Conservation (phyloP, 1,140 invertebrate species). For the Limonius californicus region DNA sequence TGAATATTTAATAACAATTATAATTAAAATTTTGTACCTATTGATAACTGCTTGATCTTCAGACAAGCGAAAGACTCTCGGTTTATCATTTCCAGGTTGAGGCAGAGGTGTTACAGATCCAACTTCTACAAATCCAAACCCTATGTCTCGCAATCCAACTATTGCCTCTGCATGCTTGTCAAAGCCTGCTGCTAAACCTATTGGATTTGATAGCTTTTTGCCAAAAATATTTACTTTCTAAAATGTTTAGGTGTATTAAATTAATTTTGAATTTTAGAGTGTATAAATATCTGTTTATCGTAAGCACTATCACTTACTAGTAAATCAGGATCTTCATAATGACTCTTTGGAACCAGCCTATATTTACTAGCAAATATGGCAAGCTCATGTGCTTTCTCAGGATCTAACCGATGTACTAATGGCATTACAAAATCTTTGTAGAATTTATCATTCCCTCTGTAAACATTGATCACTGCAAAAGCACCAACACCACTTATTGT, state of each 20-base stretch:
- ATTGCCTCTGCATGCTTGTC: constrained; percentile 96
- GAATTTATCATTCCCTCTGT: constrained; percentile 72
- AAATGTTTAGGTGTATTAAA: constrained; percentile 19
- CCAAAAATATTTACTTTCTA: constrained; percentile 69
- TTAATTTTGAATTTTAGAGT: constrained; percentile 13
- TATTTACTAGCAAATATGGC: constrained; percentile 72
- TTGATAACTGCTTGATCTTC: constrained; percentile 93
- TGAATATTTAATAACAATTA: too few species aligned
- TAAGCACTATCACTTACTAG: constrained; percentile 54
- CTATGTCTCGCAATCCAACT: constrained; percentile 73
- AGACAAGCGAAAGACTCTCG: constrained; percentile 82
- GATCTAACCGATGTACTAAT: constrained; percentile 60
- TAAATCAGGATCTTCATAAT: constrained; percentile 55
- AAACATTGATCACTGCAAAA: constrained; percentile 58
- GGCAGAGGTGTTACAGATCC: constrained; percentile 93
- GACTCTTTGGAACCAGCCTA: constrained; percentile 61
- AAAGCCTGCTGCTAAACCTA: constrained; percentile 97
- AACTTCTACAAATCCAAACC: constrained; percentile 96
- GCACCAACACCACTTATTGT: constrained; percentile 36
- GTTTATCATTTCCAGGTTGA: constrained; percentile 88
- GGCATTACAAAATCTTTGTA: constrained; percentile 71
- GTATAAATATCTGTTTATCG: background rate
- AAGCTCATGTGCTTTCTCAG: constrained; percentile 76
- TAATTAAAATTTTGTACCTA: constrained; percentile 59
- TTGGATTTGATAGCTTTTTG: constrained; percentile 75